A percentile compares a stretch with the other conserved stretches of the same genome.
These are phyloP conservation scores for Phasianus colchicus DNA, from an alignment of 2,113 vertebrate genomes.

Conservation along the genomic window DNA sequence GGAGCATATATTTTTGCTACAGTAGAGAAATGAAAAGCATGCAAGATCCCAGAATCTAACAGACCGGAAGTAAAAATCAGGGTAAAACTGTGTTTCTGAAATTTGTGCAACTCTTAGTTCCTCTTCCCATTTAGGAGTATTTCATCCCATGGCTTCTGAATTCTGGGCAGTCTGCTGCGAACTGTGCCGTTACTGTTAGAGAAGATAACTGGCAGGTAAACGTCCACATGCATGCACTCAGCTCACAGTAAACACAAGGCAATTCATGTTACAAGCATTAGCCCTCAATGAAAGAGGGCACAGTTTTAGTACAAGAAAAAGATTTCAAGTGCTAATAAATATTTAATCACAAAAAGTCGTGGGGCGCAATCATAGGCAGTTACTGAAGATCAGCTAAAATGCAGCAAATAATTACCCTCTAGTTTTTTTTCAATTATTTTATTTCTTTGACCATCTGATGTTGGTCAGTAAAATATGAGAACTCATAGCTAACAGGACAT, in stretches of 20 bases:
- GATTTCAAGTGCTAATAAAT: neutral
- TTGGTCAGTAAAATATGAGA: neutral
- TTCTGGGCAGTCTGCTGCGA: neutral
- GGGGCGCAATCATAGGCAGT: neutral
- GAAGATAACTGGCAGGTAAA: neutral
- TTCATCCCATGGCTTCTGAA: neutral
- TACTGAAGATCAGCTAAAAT: neutral
- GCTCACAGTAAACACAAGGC: neutral
- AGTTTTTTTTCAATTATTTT: neutral
- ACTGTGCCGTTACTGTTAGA: neutral
- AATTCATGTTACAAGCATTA: neutral
- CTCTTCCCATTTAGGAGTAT: neutral
- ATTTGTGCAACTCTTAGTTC: neutral
- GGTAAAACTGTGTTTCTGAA: neutral
- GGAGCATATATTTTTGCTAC: neutral
- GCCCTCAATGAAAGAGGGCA: neutral
- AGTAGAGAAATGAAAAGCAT: neutral
- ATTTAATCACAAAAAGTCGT: neutral
- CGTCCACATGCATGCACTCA: neutral
- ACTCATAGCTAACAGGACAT: constrained; percentile 20
- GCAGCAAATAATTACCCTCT: neutral
- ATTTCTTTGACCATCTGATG: neutral
- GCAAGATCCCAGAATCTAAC: neutral
- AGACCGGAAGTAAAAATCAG: neutral
- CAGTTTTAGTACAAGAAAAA: constrained; percentile 1